These are phyloP conservation scores for Listronotus oregonensis DNA, from an alignment of 1,140 invertebrate species.

Conservation along the genomic window DNA sequence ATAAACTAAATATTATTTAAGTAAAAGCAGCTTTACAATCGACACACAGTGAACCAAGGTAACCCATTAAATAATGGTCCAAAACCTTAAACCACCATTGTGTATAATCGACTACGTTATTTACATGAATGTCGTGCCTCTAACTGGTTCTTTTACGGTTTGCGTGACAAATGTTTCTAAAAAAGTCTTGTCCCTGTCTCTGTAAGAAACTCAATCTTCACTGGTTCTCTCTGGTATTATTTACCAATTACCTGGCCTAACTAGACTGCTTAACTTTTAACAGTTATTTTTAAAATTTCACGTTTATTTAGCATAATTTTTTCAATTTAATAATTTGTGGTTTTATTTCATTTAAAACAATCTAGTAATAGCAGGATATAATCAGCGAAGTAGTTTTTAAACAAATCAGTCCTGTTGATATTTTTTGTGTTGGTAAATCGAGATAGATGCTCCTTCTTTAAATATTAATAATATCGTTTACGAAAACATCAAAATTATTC, in stretches of 20 bases:
- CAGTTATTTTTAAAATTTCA: constrained; percentile 13
- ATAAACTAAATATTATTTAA: no score
- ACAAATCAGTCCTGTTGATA: no score
- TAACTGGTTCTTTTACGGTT: constrained; percentile 36
- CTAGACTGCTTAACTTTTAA: constrained; percentile 11
- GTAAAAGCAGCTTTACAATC: no score
- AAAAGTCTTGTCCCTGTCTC: constrained; percentile 20
- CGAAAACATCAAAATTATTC: no score
- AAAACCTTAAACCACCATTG: no score
- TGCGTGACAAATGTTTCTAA: constrained; percentile 34
- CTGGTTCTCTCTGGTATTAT: constrained; percentile 31
- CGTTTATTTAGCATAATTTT: background rate
- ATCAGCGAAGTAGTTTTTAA: background rate
- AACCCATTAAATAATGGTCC: no score
- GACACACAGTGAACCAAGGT: no score
- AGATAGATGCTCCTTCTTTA: no score
- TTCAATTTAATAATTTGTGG: background rate
- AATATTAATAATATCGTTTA: no score
- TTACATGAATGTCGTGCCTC: constrained; percentile 13
- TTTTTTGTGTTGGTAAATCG: no score
- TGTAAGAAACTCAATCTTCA: constrained; percentile 33
- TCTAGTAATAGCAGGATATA: background rate
- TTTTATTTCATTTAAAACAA: background rate
- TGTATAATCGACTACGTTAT: background rate
- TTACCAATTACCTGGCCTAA: constrained; percentile 30